Evolutionary conservation across 2,888 invertebrate genomes (phyloP), one percentile per base, ranked within the genome.

Genomic region (Nipponacmea schrenckii): DNA sequence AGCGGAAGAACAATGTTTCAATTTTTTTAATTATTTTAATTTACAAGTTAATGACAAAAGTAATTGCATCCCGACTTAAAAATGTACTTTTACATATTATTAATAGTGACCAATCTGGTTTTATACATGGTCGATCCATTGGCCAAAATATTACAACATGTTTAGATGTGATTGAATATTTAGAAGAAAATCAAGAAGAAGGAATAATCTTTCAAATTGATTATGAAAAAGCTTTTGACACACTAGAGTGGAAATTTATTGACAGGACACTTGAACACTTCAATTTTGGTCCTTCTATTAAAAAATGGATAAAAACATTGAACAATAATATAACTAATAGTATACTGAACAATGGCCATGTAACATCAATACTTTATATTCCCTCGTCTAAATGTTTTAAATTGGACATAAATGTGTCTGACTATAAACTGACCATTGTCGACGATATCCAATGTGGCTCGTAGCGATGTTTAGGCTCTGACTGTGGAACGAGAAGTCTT

Each of bases 91-190:
- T 64, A 17, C 45, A 50, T 64, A 67, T 70, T n/a, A 74, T 74
- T 17, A 56, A 70, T 44, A 27, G 62, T 27, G 72, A 70, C 56
- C 72, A 72, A 64, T 70, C 62, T 27, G 69, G 71, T n/a, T 69
- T 67, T 50, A 50, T 71, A 12, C 15, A 63, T 17, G 63, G 62
- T 20, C 26, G 67, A 46, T 64, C 64, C n/a, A 67, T 69, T 44
- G 46, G 46, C 2, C 62, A 71, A 45, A 67, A 62, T 45, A 69
- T 64, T 44, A 62, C 71, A 50, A 17, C 62, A 27, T 65, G 71
- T 15, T 62, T 68, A 56, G 74, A 74, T 45, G 62, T 71, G 10
- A 26, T 64, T 62, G 44, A 31, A 68, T 44, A 20, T 24, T 39
- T 56, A 48, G 46, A 39, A 48, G 48, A 67, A 12, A 46, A 46